phyloP scores from a whole-genome alignment of 2,888 invertebrate genomes.

The Athetis lepigone region DNA sequence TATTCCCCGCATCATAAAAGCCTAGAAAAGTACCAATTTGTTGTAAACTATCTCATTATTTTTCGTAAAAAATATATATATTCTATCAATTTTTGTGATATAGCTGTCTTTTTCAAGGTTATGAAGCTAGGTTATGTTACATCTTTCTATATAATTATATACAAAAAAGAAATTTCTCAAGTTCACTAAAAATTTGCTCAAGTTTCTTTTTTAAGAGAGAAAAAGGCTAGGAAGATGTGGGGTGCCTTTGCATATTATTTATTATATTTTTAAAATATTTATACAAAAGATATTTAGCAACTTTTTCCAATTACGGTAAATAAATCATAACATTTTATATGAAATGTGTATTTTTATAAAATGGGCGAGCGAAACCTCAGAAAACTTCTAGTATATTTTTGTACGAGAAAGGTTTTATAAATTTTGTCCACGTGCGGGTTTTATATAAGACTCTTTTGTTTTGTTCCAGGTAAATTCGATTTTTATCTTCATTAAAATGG shows the following conservation, averaged over 20 bases:
- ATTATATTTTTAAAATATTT: too few species aligned
- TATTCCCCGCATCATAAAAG: slow-evolving; percentile 34
- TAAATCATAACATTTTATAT: too few species aligned
- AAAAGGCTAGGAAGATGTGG: too few species aligned
- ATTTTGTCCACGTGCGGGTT: slow-evolving; percentile 27
- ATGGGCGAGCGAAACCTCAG: too few species aligned
- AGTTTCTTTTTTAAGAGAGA: too few species aligned
- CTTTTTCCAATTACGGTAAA: too few species aligned
- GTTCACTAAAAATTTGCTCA: too few species aligned
- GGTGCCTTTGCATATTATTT: too few species aligned
- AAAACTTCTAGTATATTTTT: too few species aligned
- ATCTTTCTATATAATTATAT: slow-evolving; percentile 35
- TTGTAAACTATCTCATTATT: slow-evolving; percentile 45
- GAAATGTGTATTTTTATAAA: too few species aligned
- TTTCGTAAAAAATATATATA: slow-evolving; percentile 39
- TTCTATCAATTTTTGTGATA: slow-evolving; percentile 38
- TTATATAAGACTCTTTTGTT: slow-evolving; percentile 29
- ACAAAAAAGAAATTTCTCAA: too few species aligned
- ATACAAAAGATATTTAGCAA: too few species aligned
- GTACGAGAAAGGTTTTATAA: slow-evolving; percentile 10
- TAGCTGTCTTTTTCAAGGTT: slow-evolving; percentile 35
- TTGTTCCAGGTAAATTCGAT: slow-evolving; percentile 42
- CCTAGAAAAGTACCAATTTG: slow-evolving; percentile 50
- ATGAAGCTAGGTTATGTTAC: slow-evolving; percentile 29
- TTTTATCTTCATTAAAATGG: slow-evolving; percentile 28